These are phyloP conservation scores for Piaya cayana DNA, from an alignment of 2,113 vertebrate genomes.

Conservation along the genomic window DNA sequence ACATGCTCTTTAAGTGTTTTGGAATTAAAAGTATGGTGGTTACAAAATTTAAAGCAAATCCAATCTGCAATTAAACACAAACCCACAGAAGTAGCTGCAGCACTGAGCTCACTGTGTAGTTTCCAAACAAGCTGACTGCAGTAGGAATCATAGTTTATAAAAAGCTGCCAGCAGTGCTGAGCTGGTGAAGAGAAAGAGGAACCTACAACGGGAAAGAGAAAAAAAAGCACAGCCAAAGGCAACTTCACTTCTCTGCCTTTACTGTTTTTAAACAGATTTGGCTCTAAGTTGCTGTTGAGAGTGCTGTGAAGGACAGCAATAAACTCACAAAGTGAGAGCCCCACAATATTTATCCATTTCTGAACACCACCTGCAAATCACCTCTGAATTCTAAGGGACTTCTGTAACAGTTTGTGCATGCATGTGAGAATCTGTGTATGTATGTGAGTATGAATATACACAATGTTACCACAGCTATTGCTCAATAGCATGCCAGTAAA, in stretches of 20 bases:
- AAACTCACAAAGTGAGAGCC: not conserved
- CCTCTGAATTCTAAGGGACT: not conserved
- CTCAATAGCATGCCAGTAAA: slow-evolving; percentile 51
- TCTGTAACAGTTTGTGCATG: not conserved
- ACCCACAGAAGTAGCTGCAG: slow-evolving; percentile 14
- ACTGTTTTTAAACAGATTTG: slow-evolving; percentile 68
- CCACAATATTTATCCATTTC: not conserved
- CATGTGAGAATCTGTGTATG: not conserved
- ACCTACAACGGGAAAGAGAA: slow-evolving; percentile 61
- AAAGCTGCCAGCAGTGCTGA: slow-evolving; percentile 74
- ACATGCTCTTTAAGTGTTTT: not conserved
- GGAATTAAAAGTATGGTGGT: not conserved
- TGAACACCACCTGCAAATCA: not conserved
- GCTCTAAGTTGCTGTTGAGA: slow-evolving; percentile 5
- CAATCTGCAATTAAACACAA: not conserved
- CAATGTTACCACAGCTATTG: not conserved
- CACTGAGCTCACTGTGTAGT: slow-evolving; percentile 51
- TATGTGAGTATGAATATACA: not conserved
- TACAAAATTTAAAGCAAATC: slow-evolving; percentile 17
- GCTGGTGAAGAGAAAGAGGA: slow-evolving; percentile 76
- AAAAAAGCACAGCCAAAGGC: slow-evolving; percentile 60
- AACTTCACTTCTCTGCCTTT: slow-evolving; percentile 64
- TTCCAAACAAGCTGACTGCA: slow-evolving; percentile 72
- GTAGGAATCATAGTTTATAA: slow-evolving; percentile 75
- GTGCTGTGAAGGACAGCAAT: not conserved